Percentiles rank a stretch among this genome's conserved stretches.
Conservation (phyloP, 1,140 invertebrate species). For the Zelostemma sp. region DNA sequence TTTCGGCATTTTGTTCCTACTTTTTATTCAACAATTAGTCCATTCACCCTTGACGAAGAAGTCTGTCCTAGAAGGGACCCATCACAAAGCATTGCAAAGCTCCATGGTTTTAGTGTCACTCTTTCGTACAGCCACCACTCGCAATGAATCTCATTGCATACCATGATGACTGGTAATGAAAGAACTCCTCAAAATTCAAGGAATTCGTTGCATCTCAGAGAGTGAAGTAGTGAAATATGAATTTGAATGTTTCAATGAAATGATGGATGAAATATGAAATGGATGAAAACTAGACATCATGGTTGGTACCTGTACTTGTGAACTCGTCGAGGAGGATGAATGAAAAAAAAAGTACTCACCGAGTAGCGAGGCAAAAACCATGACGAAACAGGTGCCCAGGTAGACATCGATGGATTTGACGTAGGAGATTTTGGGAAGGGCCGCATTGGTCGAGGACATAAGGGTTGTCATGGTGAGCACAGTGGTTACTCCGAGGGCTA, state of each 20-base stretch:
- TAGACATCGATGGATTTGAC: constrained; percentile 99
- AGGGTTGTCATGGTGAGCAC: constrained; percentile 99
- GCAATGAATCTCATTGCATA: constrained; percentile 32
- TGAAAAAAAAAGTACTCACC: constrained; percentile 75
- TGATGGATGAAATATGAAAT: too few species aligned
- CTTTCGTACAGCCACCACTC: constrained; percentile 40
- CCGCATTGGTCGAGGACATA: constrained; percentile 98
- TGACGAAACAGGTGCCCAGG: constrained; percentile 97
- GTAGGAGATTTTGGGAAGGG: constrained; percentile 98
- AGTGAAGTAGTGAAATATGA: too few species aligned
- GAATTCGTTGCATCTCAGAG: too few species aligned
- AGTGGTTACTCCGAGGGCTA: constrained; percentile 96
- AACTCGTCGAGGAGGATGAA: constrained; percentile 13
- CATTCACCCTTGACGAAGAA: too few species aligned
- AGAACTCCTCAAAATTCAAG: too few species aligned
- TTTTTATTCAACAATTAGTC: too few species aligned
- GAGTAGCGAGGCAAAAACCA: constrained; percentile 95
- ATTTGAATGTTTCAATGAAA: too few species aligned
- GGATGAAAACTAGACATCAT: too few species aligned
- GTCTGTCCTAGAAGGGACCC: too few species aligned
- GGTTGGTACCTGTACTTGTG: neutral
- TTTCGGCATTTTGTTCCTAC: too few species aligned
- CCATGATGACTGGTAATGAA: too few species aligned
- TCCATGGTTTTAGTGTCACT: constrained; percentile 20
- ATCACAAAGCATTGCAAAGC: neutral